phyloP scores from a whole-genome alignment of 2,888 invertebrate species.

The Lycaena phlaeas region DNA sequence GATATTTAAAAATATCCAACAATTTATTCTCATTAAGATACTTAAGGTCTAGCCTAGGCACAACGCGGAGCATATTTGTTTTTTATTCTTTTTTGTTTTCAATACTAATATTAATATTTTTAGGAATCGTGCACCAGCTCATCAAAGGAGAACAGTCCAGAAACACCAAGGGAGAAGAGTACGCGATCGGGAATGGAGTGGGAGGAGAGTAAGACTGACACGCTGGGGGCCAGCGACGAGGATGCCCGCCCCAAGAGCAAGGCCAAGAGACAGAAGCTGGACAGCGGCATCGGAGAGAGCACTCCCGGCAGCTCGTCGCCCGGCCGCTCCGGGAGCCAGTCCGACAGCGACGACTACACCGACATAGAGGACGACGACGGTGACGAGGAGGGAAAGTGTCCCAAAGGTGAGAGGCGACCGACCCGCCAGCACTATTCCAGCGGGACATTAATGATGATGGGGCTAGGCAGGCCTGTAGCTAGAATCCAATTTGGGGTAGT shows the following conservation, averaged over 20 bases:
- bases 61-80: too few relatives aligned
- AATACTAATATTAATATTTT: too few relatives aligned
- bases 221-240: conserved; percentile 14
- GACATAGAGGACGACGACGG: conserved; percentile 24
- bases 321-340: conserved; percentile 18
- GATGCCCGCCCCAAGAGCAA: conserved; percentile 17
- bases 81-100: too few relatives aligned
- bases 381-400: not conserved
- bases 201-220: conserved; percentile 15
- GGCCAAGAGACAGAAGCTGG: conserved; percentile 71
- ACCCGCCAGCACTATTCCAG: too few relatives aligned
- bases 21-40: too few relatives aligned
- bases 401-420: too few relatives aligned
- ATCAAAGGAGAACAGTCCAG: not conserved
- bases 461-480: too few relatives aligned
- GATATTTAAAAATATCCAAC: too few relatives aligned
- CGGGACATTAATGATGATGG: too few relatives aligned
- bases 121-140: not conserved
- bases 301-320: conserved; percentile 33
- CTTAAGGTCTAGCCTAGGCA: too few relatives aligned
- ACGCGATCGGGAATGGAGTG: conserved; percentile 13
- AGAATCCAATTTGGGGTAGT: too few relatives aligned
- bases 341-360: conserved; percentile 20
- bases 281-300: conserved; percentile 73
- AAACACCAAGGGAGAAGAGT: not conserved